Conservation (phyloP, 2,113 vertebrate species). For the Shinisaurus crocodilurus region DNA sequence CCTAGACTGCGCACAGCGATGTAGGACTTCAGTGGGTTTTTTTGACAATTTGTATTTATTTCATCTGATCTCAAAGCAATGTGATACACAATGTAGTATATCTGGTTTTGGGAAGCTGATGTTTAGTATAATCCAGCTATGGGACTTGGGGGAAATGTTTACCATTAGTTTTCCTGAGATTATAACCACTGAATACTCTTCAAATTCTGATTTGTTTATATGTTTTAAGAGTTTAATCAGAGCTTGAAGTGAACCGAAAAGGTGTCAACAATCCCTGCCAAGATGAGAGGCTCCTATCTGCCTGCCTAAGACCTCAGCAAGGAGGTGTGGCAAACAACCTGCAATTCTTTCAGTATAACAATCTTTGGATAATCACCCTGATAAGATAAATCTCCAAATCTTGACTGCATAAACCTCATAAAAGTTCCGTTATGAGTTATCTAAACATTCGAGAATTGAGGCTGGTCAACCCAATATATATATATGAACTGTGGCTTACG, state of each 20-base stretch:
- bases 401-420: background rate
- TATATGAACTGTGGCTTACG: no score
- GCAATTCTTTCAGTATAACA: background rate
- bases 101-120: background rate
- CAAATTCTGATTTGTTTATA: background rate
- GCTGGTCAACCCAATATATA: background rate
- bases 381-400: background rate
- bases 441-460: background rate
- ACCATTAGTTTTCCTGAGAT: background rate
- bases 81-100: background rate
- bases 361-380: no score
- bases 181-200: background rate
- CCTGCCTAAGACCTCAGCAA: background rate
- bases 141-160: background rate
- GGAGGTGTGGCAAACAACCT: background rate
- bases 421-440: background rate
- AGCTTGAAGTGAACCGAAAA: background rate
- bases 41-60: conserved; percentile 1
- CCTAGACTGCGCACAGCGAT: background rate
- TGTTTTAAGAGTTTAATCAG: background rate
- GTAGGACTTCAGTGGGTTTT: background rate
- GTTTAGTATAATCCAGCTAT: background rate
- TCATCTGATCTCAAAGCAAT: background rate
- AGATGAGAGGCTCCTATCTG: background rate
- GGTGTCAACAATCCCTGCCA: background rate